Percentiles rank a stretch among this genome's conserved stretches.
Evolutionary conservation across 2,797 vertebrate species (phyloP).

Genomic region (Chiroxiphia lanceolata): DNA sequence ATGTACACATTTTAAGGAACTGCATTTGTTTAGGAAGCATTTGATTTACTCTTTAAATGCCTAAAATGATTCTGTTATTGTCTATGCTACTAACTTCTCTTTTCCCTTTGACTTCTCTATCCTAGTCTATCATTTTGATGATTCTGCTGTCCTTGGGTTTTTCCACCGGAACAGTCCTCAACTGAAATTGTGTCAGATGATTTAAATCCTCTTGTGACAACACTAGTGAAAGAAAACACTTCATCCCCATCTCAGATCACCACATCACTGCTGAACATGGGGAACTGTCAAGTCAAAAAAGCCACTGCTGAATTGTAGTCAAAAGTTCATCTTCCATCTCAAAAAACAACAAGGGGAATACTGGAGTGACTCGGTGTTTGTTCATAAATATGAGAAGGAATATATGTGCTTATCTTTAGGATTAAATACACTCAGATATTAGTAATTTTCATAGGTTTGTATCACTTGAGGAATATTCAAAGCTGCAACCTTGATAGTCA

Average conservation of each 20-base stretch:
- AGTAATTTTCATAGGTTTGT: neutral
- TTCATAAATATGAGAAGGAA: neutral
- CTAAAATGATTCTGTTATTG: neutral
- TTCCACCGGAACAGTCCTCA: neutral
- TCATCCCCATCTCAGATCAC: neutral
- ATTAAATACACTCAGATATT: neutral
- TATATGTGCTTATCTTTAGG: neutral
- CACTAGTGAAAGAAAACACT: neutral
- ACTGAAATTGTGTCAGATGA: neutral
- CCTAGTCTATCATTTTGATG: neutral
- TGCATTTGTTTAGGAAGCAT: neutral
- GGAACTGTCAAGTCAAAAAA: neutral
- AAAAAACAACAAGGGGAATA: neutral
- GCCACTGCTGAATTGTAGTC: neutral
- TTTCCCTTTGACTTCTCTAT: slow-evolving; percentile 9
- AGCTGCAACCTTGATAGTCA: neutral
- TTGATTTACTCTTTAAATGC: neutral
- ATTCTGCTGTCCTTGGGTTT: neutral
- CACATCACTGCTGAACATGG: neutral
- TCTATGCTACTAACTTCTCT: neutral
- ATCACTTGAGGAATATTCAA: neutral
- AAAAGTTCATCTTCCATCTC: neutral
- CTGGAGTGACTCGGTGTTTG: neutral
- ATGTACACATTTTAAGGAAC: neutral
- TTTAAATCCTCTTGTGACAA: slow-evolving; percentile 12